Base-by-base conservation (phyloP, 1,140 invertebrate species). In the Pogonognathellus flavescens region DNA sequence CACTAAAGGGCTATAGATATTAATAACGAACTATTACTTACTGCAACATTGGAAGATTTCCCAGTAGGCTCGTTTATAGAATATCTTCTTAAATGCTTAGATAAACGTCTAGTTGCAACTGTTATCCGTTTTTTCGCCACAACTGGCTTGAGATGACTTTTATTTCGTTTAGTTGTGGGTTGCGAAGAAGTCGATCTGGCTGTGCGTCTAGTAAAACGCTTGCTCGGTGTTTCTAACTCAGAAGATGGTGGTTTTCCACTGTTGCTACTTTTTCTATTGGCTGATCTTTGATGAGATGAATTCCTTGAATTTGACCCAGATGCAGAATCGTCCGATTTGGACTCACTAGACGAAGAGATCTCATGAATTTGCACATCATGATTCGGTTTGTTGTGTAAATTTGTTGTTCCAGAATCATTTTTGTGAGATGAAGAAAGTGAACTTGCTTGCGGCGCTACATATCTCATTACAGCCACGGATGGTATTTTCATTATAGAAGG, bases 351-450 rank as follows among this genome's bases (percentile, higher is more conserved):
- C n/a, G 87, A 88, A 55, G 85, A 85, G 25, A 88, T 85, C 80
- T 88, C 87, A 85, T 86, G 41, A 31, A 88, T 88, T 82, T 88
- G 87, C 41, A 88, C 84, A 81, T 86, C 87, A 55, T 80, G 83
- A 20, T 83, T 81, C 10, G 50, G 80, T 57, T 20, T 57, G 50
- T 10, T 55, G n/a, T 55, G 9, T 8, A 41, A 31, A 6, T 5
- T 76, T 11, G 22, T 14, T 16, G 59, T 9, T 0, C n/a, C 60
- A 49, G 25, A n/a, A 41, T 10, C 53, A 41, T 41, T 41, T 41
- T 41, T 10, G 81, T 16, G 7, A 41, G 76, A 1, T n/a, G 76
- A 16, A 22, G 57, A 41, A 25, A 16, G 31, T 11, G 16, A 55
- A 55, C 9, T 66, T 16, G 70, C 41, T 7, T 13, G n/a, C n/a